Evolutionary conservation across 2,797 vertebrate species (phyloP).

Genomic region (Agapornis canus): DNA sequence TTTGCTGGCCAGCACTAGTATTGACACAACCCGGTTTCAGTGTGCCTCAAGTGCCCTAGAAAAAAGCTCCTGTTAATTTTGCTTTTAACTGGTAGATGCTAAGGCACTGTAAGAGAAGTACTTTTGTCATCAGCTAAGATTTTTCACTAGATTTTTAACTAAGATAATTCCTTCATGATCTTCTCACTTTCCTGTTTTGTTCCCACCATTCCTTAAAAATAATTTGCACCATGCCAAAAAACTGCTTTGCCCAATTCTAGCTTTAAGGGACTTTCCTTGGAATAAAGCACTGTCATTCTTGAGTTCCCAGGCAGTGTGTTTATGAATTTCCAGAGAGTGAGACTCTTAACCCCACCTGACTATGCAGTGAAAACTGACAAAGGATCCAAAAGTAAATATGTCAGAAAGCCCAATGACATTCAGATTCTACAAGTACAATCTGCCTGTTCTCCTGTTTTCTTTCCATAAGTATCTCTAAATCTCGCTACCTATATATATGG

Average conservation of each 20-base stretch:
- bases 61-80: conserved; percentile 12
- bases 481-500: background rate
- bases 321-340: background rate
- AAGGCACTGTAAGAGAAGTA: background rate
- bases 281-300: background rate
- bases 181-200: background rate
- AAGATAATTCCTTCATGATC: background rate
- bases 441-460: background rate
- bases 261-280: background rate
- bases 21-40: background rate
- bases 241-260: background rate
- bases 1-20: background rate
- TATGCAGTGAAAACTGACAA: background rate
- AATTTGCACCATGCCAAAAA: background rate
- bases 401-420: background rate
- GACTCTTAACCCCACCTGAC: background rate
- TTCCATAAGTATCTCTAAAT: background rate
- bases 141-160: background rate
- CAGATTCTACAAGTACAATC: background rate
- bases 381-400: background rate
- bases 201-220: background rate
- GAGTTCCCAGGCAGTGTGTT: background rate
- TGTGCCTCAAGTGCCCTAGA: background rate
- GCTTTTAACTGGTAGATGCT: background rate
- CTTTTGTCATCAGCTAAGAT: background rate